Conservation (phyloP, 2,797 vertebrate species). For the Melanitta fusca region DNA sequence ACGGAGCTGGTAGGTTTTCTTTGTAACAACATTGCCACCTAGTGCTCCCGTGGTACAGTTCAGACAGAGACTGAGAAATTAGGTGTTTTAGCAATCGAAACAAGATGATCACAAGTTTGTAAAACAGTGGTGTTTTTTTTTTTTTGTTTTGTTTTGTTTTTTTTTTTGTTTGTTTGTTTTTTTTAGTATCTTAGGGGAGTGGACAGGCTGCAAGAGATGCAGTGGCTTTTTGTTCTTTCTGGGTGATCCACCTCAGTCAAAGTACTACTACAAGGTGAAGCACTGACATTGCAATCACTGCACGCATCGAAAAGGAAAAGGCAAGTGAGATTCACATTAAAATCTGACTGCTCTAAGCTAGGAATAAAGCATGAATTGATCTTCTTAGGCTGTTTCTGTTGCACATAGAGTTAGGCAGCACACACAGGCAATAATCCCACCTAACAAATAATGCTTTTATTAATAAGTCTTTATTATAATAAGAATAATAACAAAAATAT, state of each 20-base stretch:
- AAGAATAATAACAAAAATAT: background rate
- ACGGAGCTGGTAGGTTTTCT: conserved; percentile 2
- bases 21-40: conserved; percentile 83
- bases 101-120: background rate
- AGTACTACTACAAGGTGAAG: background rate
- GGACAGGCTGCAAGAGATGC: background rate
- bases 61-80: background rate
- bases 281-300: background rate
- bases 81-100: fast-evolving
- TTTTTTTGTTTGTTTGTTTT: background rate
- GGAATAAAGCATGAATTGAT: background rate
- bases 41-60: conserved; percentile 55
- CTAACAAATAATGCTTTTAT: fast-evolving
- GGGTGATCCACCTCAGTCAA: background rate
- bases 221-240: background rate
- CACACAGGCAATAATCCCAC: background rate
- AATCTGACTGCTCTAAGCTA: background rate
- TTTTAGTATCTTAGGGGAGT: background rate
- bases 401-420: fast-evolving
- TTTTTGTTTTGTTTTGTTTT: fast-evolving
- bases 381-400: background rate
- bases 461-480: background rate
- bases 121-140: background rate
- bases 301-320: background rate
- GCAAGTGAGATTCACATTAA: background rate